Conservation (phyloP, 2,888 invertebrate genomes). For the Saturnia pavonia region DNA sequence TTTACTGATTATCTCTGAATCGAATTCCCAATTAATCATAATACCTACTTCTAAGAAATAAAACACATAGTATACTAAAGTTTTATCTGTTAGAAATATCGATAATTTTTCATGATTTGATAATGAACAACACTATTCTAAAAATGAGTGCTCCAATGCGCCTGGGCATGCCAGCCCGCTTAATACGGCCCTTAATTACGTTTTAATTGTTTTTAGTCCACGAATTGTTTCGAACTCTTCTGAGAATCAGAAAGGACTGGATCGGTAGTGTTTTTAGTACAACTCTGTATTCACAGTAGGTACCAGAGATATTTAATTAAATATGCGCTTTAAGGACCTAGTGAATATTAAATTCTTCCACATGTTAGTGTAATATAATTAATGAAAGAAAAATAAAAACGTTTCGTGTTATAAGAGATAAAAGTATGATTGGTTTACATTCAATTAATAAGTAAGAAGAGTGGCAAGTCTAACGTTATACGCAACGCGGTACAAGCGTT, state of each 20-base stretch:
- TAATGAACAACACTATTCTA: slow-evolving; percentile 43
- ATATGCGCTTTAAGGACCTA: background rate
- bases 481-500: too few species aligned
- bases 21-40: too few species aligned
- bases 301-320: slow-evolving; percentile 30
- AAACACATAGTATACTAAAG: background rate
- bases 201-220: slow-evolving; percentile 77
- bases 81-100: slow-evolving; percentile 25
- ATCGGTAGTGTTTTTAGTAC: slow-evolving; percentile 42
- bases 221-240: slow-evolving; percentile 65
- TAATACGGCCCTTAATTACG: slow-evolving; percentile 78
- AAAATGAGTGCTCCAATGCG: slow-evolving; percentile 61
- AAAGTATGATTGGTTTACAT: too few species aligned
- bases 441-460: too few species aligned
- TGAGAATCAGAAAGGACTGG: slow-evolving; percentile 48
- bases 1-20: too few species aligned
- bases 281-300: slow-evolving; percentile 43
- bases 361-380: background rate
- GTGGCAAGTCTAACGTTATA: too few species aligned
- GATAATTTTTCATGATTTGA: slow-evolving; percentile 36
- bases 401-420: too few species aligned
- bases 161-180: slow-evolving; percentile 66
- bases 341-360: background rate
- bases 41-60: too few species aligned
- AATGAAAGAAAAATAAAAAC: too few species aligned